phyloP scores from a whole-genome alignment of 2,888 invertebrate species.

The Colletes collaris region DNA sequence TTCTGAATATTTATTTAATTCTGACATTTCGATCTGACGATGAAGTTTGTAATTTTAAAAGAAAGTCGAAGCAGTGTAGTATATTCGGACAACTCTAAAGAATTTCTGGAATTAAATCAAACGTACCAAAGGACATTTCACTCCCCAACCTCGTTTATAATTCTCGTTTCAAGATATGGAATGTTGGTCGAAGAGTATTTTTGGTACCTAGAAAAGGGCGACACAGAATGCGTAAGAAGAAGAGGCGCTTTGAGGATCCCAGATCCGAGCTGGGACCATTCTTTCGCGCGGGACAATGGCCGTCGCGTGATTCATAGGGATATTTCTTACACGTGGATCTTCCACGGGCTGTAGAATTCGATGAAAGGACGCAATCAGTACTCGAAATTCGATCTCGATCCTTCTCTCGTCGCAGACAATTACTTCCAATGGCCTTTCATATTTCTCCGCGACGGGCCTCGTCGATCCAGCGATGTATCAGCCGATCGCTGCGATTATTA shows the following conservation, averaged over 20 bases:
- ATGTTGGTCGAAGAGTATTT: not conserved
- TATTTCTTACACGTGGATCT: conserved; percentile 9
- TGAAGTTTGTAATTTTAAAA: too few relatives aligned
- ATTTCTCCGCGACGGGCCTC: not conserved
- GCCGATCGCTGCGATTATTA: too few relatives aligned
- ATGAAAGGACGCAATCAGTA: conserved; percentile 1
- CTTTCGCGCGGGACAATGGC: conserved; percentile 9
- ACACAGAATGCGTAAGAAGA: not conserved
- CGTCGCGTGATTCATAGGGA: conserved; percentile 8
- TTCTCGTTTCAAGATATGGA: too few relatives aligned
- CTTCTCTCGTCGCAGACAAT: not conserved
- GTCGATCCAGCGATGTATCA: too few relatives aligned
- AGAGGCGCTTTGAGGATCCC: not conserved
- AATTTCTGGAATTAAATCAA: too few relatives aligned
- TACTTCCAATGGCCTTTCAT: not conserved
- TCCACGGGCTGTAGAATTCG: not conserved
- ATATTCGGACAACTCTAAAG: too few relatives aligned
- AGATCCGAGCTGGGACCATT: not conserved
- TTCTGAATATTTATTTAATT: too few relatives aligned
- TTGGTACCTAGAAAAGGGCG: not conserved
- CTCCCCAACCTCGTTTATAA: too few relatives aligned
- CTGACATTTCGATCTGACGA: too few relatives aligned
- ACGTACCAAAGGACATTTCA: too few relatives aligned
- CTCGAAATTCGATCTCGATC: not conserved
- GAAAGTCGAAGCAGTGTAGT: too few relatives aligned